Percentiles rank a stretch among this genome's conserved stretches.
Conservation (phyloP, 2,888 invertebrate genomes). For the Junonia oenone region DNA sequence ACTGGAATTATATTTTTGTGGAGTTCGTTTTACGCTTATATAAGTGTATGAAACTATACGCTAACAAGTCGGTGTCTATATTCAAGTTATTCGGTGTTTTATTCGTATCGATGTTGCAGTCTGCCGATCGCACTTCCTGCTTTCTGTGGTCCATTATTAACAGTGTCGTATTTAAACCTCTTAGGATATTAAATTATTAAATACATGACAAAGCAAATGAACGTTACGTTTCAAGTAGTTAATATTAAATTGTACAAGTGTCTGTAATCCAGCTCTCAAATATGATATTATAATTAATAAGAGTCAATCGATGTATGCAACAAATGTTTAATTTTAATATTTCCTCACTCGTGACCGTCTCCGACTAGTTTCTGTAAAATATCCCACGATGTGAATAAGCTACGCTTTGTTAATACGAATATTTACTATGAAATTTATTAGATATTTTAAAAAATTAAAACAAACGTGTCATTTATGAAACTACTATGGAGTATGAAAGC, state of each 20-base stretch:
- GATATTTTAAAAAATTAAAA: background rate
- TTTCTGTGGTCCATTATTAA: background rate
- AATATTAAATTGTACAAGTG: background rate
- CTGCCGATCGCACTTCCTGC: background rate
- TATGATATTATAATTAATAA: conserved; percentile 7
- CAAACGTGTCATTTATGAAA: no score
- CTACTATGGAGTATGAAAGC: no score
- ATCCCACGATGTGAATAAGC: background rate
- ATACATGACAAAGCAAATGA: background rate
- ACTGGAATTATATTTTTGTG: conserved; percentile 9
- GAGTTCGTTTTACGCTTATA: conserved; percentile 4
- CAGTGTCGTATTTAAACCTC: background rate
- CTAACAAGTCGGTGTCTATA: background rate
- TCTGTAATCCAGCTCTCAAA: conserved; percentile 2
- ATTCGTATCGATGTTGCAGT: background rate
- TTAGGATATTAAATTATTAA: background rate
- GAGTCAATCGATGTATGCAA: background rate
- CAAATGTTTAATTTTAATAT: background rate
- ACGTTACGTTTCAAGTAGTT: background rate
- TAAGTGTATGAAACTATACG: background rate
- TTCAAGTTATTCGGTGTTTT: background rate
- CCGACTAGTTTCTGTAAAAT: background rate
- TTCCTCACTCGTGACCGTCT: background rate
- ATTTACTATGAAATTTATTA: background rate
- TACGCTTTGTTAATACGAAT: background rate